A percentile compares a stretch with the other conserved stretches of the same genome.
Evolutionary conservation across 2,113 vertebrate genomes (phyloP).

Genomic region (Mirza zaza): DNA sequence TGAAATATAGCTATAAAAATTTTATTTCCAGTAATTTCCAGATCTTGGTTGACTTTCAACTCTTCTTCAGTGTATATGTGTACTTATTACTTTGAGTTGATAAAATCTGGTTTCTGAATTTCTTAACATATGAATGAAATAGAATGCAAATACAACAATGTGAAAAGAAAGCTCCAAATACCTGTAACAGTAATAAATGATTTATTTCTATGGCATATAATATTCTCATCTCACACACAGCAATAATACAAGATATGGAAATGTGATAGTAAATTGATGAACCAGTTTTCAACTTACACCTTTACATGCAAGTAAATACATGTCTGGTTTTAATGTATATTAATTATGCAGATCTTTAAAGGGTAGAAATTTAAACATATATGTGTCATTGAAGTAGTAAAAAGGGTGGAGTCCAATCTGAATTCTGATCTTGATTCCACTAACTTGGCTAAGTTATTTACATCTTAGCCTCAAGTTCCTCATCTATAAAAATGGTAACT

Average conservation of each 20-base stretch:
- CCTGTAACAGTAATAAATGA: not conserved
- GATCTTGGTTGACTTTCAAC: not conserved
- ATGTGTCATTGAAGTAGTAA: not conserved
- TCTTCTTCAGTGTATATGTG: not conserved
- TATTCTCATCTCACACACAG: not conserved
- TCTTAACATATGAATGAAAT: not conserved
- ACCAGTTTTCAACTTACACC: slow-evolving; percentile 1
- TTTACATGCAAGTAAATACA: not conserved
- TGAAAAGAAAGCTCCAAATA: slow-evolving; percentile 16
- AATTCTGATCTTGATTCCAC: not conserved
- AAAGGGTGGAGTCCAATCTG: not conserved
- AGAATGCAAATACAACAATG: not conserved
- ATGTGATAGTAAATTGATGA: not conserved
- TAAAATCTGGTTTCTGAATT: slow-evolving; percentile 31
- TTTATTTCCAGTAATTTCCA: not conserved
- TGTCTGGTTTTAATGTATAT: not conserved
- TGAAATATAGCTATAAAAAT: not conserved
- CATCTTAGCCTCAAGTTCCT: not conserved
- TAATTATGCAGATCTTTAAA: not conserved
- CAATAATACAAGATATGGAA: not conserved
- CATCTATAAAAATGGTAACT: not conserved
- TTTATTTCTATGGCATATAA: not conserved
- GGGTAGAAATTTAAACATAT: slow-evolving; percentile 4
- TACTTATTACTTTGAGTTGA: not conserved
- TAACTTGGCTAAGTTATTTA: not conserved